Conservation (phyloP, 2,113 vertebrate species). For the Oryzias woworae region DNA sequence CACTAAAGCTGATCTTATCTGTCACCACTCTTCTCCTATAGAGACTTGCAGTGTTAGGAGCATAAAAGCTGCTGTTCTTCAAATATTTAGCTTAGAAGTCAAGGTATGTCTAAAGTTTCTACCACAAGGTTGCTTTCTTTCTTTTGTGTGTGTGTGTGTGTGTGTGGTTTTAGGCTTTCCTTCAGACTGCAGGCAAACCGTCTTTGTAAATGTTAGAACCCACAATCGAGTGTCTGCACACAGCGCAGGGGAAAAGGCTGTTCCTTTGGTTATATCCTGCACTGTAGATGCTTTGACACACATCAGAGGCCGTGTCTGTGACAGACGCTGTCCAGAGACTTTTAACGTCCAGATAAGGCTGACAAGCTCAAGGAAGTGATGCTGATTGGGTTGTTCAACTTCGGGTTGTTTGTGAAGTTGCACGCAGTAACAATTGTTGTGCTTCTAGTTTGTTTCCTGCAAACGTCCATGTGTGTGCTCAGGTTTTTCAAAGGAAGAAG, state of each 20-base stretch:
- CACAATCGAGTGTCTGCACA: not conserved
- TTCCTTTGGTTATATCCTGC: slow-evolving; percentile 21
- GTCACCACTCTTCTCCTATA: not conserved
- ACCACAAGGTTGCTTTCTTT: not conserved
- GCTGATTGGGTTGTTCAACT: slow-evolving; percentile 35
- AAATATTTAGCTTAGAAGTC: not conserved
- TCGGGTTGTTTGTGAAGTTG: not conserved
- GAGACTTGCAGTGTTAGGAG: not conserved
- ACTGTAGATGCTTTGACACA: slow-evolving; percentile 47
- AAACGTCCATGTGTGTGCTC: not conserved
- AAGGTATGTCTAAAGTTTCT: not conserved
- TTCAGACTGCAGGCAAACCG: not conserved
- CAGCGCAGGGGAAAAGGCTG: not conserved
- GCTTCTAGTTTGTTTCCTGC: slow-evolving; percentile 1
- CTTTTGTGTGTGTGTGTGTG: not conserved
- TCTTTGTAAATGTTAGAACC: not conserved
- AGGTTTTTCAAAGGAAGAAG: not conserved
- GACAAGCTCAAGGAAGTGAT: slow-evolving; percentile 36
- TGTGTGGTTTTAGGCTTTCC: not conserved
- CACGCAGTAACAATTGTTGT: not conserved
- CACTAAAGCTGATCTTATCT: slow-evolving; percentile 2
- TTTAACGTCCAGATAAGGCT: slow-evolving; percentile 37
- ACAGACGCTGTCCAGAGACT: slow-evolving; percentile 46
- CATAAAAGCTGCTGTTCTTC: not conserved
- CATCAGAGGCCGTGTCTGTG: slow-evolving; percentile 30